Conservation (phyloP, 2,888 invertebrate species). For the Cyrtodaria siliqua region DNA sequence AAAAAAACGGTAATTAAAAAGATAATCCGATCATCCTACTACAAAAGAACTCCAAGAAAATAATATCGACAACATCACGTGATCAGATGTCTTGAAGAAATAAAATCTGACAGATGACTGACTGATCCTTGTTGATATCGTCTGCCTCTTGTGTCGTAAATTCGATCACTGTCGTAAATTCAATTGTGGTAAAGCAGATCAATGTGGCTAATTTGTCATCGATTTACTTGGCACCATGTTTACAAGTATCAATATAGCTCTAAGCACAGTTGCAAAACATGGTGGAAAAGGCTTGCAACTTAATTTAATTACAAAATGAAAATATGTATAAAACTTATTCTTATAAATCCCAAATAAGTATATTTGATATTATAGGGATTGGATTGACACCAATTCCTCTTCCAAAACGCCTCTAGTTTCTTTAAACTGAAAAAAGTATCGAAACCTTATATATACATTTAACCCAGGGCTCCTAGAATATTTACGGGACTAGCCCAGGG, state of each 20-base stretch:
- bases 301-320: neutral
- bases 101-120: constrained; percentile 31
- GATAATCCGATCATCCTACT: neutral
- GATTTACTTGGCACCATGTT: constrained; percentile 6
- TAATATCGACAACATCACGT: neutral
- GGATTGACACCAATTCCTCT: no score
- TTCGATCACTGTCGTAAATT: constrained; percentile 30
- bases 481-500: no score
- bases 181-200: constrained; percentile 35
- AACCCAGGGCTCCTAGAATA: no score
- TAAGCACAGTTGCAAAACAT: no score
- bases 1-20: neutral
- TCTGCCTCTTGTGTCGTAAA: constrained; percentile 22
- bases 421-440: no score
- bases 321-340: no score
- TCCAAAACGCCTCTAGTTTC: no score
- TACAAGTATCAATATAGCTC: neutral
- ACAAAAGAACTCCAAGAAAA: neutral
- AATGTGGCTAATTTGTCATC: constrained; percentile 45
- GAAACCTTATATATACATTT: no score
- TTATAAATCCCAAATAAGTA: no score
- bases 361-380: no score
- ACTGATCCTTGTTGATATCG: constrained; percentile 22
- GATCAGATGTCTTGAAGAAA: constrained; percentile 18
- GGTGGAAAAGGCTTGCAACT: no score